phyloP scores from a whole-genome alignment of 2,888 invertebrate species.

The Clivina fossor region DNA sequence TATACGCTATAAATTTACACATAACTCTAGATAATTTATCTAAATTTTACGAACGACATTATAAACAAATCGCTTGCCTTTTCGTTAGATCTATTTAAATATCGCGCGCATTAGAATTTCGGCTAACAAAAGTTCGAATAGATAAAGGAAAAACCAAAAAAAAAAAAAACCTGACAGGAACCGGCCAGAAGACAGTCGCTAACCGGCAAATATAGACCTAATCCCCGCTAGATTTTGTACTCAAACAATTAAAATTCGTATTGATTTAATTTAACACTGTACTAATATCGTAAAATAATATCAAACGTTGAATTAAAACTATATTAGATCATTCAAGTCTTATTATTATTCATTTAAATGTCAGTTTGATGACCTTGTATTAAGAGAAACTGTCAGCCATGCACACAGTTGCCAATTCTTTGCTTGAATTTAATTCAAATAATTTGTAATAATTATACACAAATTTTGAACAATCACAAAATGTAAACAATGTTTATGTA shows the following conservation, averaged over 20 bases:
- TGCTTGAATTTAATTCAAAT: conserved; percentile 4
- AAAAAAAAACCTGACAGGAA: conserved; percentile 23
- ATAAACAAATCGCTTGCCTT: too few species aligned
- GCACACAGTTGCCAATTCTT: conserved; percentile 16
- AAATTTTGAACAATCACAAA: too few species aligned
- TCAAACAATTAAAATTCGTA: conserved; percentile 7
- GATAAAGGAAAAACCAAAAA: conserved; percentile 16
- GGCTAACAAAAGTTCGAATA: conserved; percentile 26
- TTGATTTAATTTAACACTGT: not conserved
- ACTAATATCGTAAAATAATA: conserved; percentile 5
- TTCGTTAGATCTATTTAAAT: conserved; percentile 14
- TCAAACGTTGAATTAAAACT: not conserved
- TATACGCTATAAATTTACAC: too few species aligned
- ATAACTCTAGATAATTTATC: too few species aligned
- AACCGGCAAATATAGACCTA: conserved; percentile 11
- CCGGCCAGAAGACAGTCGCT: conserved; percentile 28
- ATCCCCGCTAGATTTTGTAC: not conserved
- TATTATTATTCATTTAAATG: conserved; percentile 29
- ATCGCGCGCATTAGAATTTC: conserved; percentile 26
- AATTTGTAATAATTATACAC: too few species aligned
- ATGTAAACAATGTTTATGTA: too few species aligned
- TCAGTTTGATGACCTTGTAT: conserved; percentile 30
- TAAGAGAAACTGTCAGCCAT: conserved; percentile 25
- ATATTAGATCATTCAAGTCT: conserved; percentile 9
- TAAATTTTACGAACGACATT: too few species aligned